Conservation (phyloP, 1,140 invertebrate species). For the Stenopsyche tienmushanensis region DNA sequence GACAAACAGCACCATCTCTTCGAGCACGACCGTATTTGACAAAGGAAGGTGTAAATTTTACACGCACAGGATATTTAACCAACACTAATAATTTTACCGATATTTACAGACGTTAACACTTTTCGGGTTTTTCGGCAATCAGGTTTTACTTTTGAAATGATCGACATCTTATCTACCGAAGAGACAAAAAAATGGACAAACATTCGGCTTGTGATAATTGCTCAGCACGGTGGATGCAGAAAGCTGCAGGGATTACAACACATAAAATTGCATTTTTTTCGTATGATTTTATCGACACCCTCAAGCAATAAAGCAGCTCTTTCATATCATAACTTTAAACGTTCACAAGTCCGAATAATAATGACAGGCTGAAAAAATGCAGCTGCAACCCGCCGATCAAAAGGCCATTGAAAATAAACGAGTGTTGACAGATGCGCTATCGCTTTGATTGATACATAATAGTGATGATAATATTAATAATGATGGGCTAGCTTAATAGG, state of each 20-base stretch:
- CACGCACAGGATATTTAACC: conserved; percentile 30
- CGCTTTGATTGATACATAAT: conserved; percentile 2
- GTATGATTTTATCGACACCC: no score
- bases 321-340: neutral
- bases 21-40: conserved; percentile 22
- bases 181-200: neutral
- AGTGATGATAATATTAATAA: conserved; percentile 11
- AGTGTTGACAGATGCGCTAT: conserved; percentile 4
- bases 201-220: no score
- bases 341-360: neutral
- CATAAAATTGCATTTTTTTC: no score
- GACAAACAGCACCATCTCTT: conserved; percentile 8
- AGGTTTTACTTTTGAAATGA: neutral
- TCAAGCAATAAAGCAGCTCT: no score
- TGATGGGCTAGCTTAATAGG: conserved; percentile 9
- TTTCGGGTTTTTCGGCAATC: conserved; percentile 20
- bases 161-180: neutral
- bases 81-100: conserved; percentile 24
- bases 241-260: no score
- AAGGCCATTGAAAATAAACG: neutral
- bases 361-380: neutral
- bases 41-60: conserved; percentile 32
- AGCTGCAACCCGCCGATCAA: no score
- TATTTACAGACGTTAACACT: conserved; percentile 26
- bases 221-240: no score